Evolutionary conservation across 2,888 invertebrate genomes (phyloP).

Genomic region (Blastobasis adustella): DNA sequence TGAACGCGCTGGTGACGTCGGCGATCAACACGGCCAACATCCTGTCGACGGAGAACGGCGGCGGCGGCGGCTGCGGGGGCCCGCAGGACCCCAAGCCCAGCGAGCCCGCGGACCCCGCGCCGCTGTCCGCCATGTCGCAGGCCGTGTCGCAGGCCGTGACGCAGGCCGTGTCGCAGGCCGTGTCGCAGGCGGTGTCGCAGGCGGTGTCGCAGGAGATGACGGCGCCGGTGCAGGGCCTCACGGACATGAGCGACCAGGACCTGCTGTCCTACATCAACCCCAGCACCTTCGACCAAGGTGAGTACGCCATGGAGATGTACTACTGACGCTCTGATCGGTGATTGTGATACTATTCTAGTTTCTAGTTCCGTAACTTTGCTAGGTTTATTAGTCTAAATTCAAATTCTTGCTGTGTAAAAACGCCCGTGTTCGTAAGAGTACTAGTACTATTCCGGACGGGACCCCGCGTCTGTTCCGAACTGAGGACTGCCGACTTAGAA

Average conservation of each 20-base stretch:
- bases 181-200: conserved; percentile 64
- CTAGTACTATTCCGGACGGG: not conserved
- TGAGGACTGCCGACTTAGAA: no score
- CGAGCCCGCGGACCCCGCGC: conserved; percentile 50
- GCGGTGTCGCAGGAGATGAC: conserved; percentile 70
- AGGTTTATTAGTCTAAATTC: not conserved
- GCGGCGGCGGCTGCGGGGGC: conserved; percentile 28
- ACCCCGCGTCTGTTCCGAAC: not conserved
- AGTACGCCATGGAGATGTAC: conserved; percentile 49
- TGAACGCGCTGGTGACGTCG: conserved; percentile 73
- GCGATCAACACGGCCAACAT: conserved; percentile 69
- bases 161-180: conserved; percentile 65
- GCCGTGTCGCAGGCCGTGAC: conserved; percentile 69
- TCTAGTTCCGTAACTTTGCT: no score
- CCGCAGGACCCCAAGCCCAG: conserved; percentile 45
- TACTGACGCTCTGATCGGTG: conserved; percentile 18
- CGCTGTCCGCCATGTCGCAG: conserved; percentile 64
- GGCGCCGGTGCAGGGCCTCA: conserved; percentile 81
- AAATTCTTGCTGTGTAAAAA: not conserved
- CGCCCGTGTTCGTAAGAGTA: not conserved
- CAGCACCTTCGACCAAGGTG: conserved; percentile 90
- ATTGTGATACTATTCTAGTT: no score
- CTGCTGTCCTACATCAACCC: conserved; percentile 92
- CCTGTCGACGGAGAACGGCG: conserved; percentile 48
- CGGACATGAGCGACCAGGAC: conserved; percentile 91